A percentile compares a stretch with the other conserved stretches of the same genome.
Evolutionary conservation across 2,113 vertebrate genomes (phyloP).

Genomic region (Budorcas taxicolor): DNA sequence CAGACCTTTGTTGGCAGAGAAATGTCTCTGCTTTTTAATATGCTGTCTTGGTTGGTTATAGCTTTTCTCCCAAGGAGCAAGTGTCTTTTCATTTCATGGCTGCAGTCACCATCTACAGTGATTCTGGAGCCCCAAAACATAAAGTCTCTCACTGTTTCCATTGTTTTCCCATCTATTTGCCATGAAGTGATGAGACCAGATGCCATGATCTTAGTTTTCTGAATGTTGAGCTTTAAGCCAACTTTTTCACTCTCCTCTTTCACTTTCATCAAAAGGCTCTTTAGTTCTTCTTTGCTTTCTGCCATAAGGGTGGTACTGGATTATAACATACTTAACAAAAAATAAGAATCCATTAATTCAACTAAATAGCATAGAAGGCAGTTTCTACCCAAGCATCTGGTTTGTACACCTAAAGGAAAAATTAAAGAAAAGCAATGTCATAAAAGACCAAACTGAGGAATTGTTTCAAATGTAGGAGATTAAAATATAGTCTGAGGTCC

Average conservation of each 20-base stretch:
- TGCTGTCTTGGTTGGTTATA: background rate
- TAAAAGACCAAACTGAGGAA: background rate
- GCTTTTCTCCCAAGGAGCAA: background rate
- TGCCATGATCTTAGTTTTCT: background rate
- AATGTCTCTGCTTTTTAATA: background rate
- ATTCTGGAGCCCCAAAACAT: background rate
- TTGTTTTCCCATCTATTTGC: background rate
- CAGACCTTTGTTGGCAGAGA: background rate
- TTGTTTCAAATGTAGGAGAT: background rate
- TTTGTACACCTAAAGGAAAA: background rate
- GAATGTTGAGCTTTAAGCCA: background rate
- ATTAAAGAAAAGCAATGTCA: background rate
- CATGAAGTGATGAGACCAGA: background rate
- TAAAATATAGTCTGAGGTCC: background rate
- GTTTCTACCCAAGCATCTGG: background rate
- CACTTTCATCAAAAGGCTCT: background rate
- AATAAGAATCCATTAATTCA: background rate
- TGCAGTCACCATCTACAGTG: background rate
- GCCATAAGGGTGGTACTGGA: background rate
- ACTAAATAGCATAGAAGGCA: background rate
- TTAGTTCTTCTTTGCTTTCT: background rate
- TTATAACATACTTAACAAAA: slow-evolving; percentile 3
- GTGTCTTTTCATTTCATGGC: background rate
- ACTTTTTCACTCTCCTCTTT: background rate
- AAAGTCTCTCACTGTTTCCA: background rate